Evolutionary conservation across 2,113 vertebrate genomes (phyloP).

Genomic region (Peucedramus taeniatus): DNA sequence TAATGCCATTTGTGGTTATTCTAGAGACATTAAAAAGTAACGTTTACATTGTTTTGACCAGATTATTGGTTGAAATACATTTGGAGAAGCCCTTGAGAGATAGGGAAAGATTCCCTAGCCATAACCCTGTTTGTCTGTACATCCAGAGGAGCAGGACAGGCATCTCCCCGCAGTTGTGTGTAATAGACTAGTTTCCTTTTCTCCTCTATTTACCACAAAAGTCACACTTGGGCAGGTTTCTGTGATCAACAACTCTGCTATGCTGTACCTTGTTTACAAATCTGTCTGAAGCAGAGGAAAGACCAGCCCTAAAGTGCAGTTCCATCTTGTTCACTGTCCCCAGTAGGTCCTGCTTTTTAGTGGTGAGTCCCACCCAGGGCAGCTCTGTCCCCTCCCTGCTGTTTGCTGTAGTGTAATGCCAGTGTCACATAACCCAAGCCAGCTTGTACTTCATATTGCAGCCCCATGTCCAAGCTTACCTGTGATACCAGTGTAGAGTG

Average conservation of each 20-base stretch:
- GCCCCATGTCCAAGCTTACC: conserved; percentile 28
- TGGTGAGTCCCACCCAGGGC: background rate
- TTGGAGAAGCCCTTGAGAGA: conserved; percentile 1
- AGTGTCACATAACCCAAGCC: background rate
- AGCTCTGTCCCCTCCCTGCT: conserved; percentile 2
- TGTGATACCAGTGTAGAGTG: conserved; percentile 31
- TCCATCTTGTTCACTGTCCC: background rate
- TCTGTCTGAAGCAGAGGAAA: background rate
- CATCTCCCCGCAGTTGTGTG: background rate
- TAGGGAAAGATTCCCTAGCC: background rate
- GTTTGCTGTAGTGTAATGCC: background rate
- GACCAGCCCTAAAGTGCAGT: background rate
- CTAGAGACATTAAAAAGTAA: conserved; percentile 52
- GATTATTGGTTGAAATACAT: conserved; percentile 13
- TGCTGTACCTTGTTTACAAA: conserved; percentile 32
- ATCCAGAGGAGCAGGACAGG: background rate
- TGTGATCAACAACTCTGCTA: background rate
- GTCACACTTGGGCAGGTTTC: background rate
- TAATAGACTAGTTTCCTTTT: conserved; percentile 2
- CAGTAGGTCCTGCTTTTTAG: conserved; percentile 31
- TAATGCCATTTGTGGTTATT: conserved; percentile 10
- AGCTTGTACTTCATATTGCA: conserved; percentile 17
- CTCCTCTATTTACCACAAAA: background rate
- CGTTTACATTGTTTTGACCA: conserved; percentile 62
- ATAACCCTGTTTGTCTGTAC: background rate